phyloP scores from a whole-genome alignment of 2,113 vertebrate species.

The Chiloscyllium plagiosum region DNA sequence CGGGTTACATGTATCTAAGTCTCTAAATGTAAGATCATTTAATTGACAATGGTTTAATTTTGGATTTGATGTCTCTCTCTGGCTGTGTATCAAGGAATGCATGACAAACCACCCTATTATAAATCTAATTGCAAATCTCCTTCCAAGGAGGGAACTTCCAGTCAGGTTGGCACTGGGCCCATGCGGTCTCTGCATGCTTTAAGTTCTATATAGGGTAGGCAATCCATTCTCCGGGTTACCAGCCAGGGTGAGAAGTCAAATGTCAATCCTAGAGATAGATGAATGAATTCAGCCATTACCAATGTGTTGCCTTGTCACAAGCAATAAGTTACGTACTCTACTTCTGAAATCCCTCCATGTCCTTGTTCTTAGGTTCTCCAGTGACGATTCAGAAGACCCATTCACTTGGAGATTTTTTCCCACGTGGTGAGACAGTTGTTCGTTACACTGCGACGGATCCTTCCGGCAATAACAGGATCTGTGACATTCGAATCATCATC shows the following conservation, averaged over 20 bases:
- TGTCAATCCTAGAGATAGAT: background rate
- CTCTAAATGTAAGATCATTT: background rate
- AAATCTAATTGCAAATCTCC: background rate
- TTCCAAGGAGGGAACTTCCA: background rate
- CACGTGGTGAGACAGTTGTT: conserved; percentile 76
- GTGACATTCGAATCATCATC: conserved; percentile 77
- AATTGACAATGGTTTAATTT: background rate
- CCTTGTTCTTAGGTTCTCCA: conserved; percentile 56
- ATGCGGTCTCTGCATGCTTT: background rate
- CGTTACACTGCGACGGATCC: conserved; percentile 75
- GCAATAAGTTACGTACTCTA: background rate
- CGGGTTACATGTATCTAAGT: background rate
- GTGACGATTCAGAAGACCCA: conserved; percentile 71
- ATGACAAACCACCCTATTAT: background rate
- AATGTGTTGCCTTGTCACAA: background rate
- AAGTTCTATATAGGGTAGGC: background rate
- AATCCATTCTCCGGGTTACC: background rate
- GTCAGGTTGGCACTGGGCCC: no score
- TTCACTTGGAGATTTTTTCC: conserved; percentile 70
- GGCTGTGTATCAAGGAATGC: background rate
- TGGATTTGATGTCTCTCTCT: background rate
- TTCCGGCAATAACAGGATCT: conserved; percentile 83
- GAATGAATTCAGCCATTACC: background rate
- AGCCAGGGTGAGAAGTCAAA: background rate
- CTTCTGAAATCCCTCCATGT: background rate